These are phyloP conservation scores for Noctua pronuba DNA, from an alignment of 2,888 invertebrate species.

Conservation along the genomic window DNA sequence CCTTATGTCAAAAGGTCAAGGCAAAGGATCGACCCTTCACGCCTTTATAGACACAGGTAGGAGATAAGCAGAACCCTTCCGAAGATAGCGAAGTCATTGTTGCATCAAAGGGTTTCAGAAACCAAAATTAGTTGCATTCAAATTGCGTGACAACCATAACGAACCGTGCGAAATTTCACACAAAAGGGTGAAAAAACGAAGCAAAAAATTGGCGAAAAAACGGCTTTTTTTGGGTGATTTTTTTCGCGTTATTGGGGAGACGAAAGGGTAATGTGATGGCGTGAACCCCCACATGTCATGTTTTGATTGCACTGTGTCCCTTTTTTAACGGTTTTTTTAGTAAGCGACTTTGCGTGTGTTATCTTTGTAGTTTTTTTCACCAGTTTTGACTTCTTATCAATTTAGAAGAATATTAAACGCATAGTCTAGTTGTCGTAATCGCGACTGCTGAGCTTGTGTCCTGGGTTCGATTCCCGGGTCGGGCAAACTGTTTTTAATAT, in stretches of 20 bases:
- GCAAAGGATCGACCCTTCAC: slow-evolving; percentile 82
- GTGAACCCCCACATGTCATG: slow-evolving; percentile 78
- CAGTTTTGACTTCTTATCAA: neutral
- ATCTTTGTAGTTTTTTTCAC: neutral
- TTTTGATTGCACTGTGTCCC: slow-evolving; percentile 73
- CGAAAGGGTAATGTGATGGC: slow-evolving; percentile 78
- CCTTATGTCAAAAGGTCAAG: slow-evolving; percentile 83
- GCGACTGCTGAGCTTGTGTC: no score
- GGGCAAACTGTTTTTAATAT: no score
- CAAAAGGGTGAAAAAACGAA: slow-evolving; percentile 70
- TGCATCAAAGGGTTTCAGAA: slow-evolving; percentile 80
- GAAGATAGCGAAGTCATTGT: slow-evolving; percentile 81
- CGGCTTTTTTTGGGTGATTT: slow-evolving; percentile 61
- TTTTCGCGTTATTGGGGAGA: slow-evolving; percentile 68
- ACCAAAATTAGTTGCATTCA: slow-evolving; percentile 89
- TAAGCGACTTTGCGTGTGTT: neutral
- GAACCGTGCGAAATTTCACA: slow-evolving; percentile 88
- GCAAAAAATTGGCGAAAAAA: slow-evolving; percentile 72
- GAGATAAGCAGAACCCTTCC: slow-evolving; percentile 75
- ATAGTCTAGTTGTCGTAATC: no score
- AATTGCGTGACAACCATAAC: slow-evolving; percentile 84
- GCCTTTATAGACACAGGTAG: slow-evolving; percentile 82
- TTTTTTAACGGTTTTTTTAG: slow-evolving; percentile 67
- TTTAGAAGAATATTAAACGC: neutral
- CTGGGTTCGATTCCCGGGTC: no score